phyloP scores from a whole-genome alignment of 2,888 invertebrate genomes.

The Epinotia demarniana region DNA sequence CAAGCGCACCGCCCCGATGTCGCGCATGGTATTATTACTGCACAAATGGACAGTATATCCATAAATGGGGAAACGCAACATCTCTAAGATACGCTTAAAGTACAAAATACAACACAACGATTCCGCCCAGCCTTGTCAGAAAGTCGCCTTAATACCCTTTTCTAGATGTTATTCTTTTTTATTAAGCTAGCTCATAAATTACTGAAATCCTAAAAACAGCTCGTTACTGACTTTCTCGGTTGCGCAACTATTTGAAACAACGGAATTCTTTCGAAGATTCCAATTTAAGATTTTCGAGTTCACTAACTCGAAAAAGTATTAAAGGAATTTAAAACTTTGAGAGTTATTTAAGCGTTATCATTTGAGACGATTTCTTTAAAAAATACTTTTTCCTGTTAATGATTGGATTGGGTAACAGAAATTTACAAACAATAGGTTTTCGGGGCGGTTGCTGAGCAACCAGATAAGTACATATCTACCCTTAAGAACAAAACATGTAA shows the following conservation, averaged over 20 bases:
- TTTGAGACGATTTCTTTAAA: constrained; percentile 1
- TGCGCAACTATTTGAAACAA: constrained; percentile 15
- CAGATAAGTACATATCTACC: neutral
- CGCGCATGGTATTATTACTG: too few relatives aligned
- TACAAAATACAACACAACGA: too few relatives aligned
- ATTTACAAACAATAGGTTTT: neutral
- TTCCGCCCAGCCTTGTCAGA: too few relatives aligned
- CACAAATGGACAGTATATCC: too few relatives aligned
- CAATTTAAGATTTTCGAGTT: constrained; percentile 31
- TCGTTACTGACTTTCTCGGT: neutral
- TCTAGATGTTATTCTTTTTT: too few relatives aligned
- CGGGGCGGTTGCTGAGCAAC: neutral
- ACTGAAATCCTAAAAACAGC: neutral
- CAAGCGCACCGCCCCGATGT: too few relatives aligned
- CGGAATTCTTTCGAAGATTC: constrained; percentile 29
- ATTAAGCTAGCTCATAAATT: neutral
- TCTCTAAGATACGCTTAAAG: too few relatives aligned
- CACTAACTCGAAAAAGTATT: constrained; percentile 23
- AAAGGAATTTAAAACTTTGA: constrained; percentile 20
- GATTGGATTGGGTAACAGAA: constrained; percentile 1
- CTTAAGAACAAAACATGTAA: neutral
- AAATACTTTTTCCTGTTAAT: neutral
- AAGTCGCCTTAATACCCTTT: too few relatives aligned
- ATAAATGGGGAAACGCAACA: too few relatives aligned
- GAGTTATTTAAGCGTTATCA: constrained; percentile 6